phyloP scores from a whole-genome alignment of 2,888 invertebrate species.

The Tinea pellionella region DNA sequence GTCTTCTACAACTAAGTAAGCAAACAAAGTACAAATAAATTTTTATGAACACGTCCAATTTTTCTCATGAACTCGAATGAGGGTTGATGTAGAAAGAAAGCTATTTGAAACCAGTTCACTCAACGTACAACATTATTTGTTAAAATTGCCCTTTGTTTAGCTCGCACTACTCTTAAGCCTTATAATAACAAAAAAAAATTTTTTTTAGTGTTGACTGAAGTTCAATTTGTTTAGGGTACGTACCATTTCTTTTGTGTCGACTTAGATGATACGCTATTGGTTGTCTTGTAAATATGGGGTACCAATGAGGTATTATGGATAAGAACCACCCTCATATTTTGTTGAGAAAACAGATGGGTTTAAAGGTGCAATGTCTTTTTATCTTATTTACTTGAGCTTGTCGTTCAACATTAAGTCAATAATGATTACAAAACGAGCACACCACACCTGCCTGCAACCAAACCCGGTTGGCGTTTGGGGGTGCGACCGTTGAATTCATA shows the following conservation, averaged over 20 bases:
- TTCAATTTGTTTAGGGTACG: not conserved
- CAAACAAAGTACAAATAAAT: no score
- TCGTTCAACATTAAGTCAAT: not conserved
- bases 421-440: conserved; percentile 1
- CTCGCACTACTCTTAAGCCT: not conserved
- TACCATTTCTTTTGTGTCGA: not conserved
- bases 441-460: not conserved
- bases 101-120: not conserved
- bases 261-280: not conserved
- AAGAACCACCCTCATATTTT: conserved; percentile 29
- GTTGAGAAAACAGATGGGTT: conserved; percentile 41
- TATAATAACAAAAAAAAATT: not conserved
- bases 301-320: conserved; percentile 43
- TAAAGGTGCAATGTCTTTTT: conserved; percentile 36
- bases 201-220: not conserved
- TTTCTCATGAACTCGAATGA: not conserved
- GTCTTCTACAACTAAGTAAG: no score
- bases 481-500: not conserved
- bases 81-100: not conserved
- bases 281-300: conserved; percentile 17
- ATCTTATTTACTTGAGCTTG: conserved; percentile 3
- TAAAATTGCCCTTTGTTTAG: not conserved
- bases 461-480: not conserved
- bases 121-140: not conserved
- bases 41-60: not conserved